Base-by-base conservation (phyloP, 2,888 invertebrate species). In the Smittia aterrima region DNA sequence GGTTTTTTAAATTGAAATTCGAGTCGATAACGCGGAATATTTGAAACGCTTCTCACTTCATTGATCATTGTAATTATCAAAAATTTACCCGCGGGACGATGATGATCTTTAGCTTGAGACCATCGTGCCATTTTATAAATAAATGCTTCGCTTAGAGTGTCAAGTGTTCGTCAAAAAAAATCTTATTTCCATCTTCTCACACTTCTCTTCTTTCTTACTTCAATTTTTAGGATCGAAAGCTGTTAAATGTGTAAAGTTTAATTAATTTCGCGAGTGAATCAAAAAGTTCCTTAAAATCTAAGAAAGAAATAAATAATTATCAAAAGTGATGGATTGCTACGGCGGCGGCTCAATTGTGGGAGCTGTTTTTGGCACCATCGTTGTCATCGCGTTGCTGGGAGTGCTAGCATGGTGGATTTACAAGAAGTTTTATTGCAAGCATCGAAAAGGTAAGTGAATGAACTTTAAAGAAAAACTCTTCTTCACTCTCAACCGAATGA, bases 361-460 rank as follows among this genome's bases (percentile, higher is more conserved):
- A 32, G 73, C 73, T 62, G 20, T 73, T 22, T 73, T 73, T 41
- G 73, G 73, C 40, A 73, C 73, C 25, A 64, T 73, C 40, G 40
- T 24, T 41, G 64, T 41, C 54, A 73, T 73, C 25, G 64, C 41
- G 18, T 16, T 73, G 64, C 64, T 73, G n/a, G 73, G 73, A 6
- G 64, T 73, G 41, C 64, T 73, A n/a, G 73, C 64, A 22, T 73
- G 73, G 73, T 73, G 73, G 73, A 73, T 73, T 64, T 73, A 73
- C 24, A 73, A 73, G 27, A 62, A 64, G 18, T 64, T 22, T 64
- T 73, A 64, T 22, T 64, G 22, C 47, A 64, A 64, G 24, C 64
- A 64, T 24, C 27, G 54, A 22, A 73, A 73, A 73, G 73, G 73
- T 73, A 62, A 41, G 73, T 73, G 64, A 73, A 22, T 47, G 47